These are phyloP conservation scores for Sarcophaga rosellei DNA, from an alignment of 2,888 invertebrate species.

Conservation along the genomic window DNA sequence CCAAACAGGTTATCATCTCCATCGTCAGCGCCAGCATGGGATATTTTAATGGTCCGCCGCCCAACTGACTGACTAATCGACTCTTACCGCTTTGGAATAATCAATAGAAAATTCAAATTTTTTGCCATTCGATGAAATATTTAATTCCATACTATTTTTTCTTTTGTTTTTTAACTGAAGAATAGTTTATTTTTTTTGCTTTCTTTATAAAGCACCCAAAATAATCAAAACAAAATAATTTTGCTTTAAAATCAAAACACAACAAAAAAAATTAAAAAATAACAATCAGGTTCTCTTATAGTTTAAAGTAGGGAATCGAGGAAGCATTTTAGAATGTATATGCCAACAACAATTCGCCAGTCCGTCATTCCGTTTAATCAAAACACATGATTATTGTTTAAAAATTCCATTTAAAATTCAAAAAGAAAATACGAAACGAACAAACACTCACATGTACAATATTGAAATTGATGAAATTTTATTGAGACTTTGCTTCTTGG, in stretches of 20 bases:
- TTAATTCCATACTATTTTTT: not conserved
- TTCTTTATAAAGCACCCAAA: not conserved
- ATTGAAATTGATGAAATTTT: conserved; percentile 46
- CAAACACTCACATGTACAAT: conserved; percentile 23
- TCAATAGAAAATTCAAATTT: conserved; percentile 18
- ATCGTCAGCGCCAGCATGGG: not conserved
- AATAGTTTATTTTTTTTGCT: conserved; percentile 19
- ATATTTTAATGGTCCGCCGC: not conserved
- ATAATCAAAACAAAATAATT: not conserved
- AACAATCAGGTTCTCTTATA: conserved; percentile 23
- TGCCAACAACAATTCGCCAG: conserved; percentile 9
- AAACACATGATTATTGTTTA: conserved; percentile 2
- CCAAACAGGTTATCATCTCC: conserved; percentile 60
- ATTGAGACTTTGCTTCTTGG: not conserved
- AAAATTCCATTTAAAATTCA: conserved; percentile 26
- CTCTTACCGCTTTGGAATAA: not conserved
- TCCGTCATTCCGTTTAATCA: not conserved
- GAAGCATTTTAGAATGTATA: conserved; percentile 21
- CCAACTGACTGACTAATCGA: not conserved
- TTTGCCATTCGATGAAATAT: not conserved
- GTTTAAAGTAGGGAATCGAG: conserved; percentile 28
- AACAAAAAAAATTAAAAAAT: not conserved
- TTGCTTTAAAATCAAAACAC: not conserved
- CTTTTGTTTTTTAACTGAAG: conserved; percentile 7
- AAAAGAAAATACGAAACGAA: conserved; percentile 26